Evolutionary conservation across 2,797 vertebrate species (phyloP), one percentile per base, ranked within the genome.

Genomic region (Limnodromus scolopaceus): DNA sequence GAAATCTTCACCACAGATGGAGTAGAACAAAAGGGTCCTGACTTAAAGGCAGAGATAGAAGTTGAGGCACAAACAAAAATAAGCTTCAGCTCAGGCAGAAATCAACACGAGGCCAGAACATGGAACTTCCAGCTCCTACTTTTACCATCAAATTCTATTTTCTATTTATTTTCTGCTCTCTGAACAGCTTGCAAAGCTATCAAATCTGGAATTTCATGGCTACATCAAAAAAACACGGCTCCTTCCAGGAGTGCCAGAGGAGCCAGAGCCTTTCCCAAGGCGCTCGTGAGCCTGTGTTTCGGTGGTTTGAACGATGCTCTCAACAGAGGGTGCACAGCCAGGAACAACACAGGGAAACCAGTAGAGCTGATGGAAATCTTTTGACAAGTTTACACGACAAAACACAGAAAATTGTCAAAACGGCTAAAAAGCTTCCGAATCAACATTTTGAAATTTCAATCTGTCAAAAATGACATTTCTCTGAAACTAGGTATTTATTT

Each of bases 381-480:
- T 48, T 85, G 93, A 72, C 90, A 87, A 53, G 65, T 71, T 89
- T 72, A 48, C 46, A 34, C 27, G 70, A 76, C 54, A 91, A 63
- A 89, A 64, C 65, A 60, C 27, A 54, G 18, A 61, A 34, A 82
- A 70, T 65, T 82, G 95, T 89, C 71, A 79, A 61, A 85, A 49
- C 0, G 23, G 63, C 34, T 23, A 78, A 39, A 54, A 74, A 81
- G 78, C 43, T 66, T 92, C 76, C 45, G 48, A 93, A 96, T 81
- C 72, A 86, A 90, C 72, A 92, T 60, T 90, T 60, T 80, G 83
- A 90, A 81, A 77, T 55, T 74, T 61, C 85, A 88, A 4, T 83
- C 79, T 88, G 83, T 93, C 91, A 92, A 39, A 92, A 64, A 41
- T 71, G 69, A 87, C 87, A 54, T 49, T 87, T 77, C 46, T 79